phyloP scores from a whole-genome alignment of 2,888 invertebrate species.

The Anticlea derivata region DNA sequence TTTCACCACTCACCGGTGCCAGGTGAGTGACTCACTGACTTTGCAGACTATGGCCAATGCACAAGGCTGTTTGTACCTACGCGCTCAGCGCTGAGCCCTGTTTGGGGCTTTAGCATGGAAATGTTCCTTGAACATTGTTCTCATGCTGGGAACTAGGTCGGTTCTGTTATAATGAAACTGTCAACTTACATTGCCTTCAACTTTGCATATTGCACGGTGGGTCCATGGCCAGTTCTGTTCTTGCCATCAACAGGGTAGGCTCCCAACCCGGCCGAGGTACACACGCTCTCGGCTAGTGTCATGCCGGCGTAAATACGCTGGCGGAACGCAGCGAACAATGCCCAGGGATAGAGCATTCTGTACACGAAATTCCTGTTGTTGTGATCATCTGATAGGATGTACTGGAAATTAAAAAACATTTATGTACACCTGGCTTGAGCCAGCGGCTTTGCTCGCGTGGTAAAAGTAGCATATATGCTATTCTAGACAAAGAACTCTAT shows the following conservation, averaged over 20 bases:
- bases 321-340: constrained; percentile 94
- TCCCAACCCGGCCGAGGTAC: constrained; percentile 95
- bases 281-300: constrained; percentile 95
- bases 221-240: constrained; percentile 93
- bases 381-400: constrained; percentile 91
- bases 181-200: constrained; percentile 83
- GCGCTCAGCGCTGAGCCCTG: no score
- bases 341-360: constrained; percentile 93
- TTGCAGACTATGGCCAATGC: no score
- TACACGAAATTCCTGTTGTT: constrained; percentile 88
- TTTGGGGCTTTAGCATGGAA: no score
- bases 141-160: no score
- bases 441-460: no score
- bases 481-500: no score
- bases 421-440: no score
- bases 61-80: no score
- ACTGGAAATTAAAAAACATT: constrained; percentile 84
- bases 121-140: no score
- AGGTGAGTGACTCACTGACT: no score
- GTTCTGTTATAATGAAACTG: background rate
- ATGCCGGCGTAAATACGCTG: constrained; percentile 96
- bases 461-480: no score
- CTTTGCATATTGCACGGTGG: constrained; percentile 87
- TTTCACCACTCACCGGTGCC: no score
- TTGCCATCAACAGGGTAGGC: constrained; percentile 92